These are phyloP conservation scores for Sebastes vulpes DNA, from an alignment of 2,797 vertebrate species.

Conservation along the genomic window DNA sequence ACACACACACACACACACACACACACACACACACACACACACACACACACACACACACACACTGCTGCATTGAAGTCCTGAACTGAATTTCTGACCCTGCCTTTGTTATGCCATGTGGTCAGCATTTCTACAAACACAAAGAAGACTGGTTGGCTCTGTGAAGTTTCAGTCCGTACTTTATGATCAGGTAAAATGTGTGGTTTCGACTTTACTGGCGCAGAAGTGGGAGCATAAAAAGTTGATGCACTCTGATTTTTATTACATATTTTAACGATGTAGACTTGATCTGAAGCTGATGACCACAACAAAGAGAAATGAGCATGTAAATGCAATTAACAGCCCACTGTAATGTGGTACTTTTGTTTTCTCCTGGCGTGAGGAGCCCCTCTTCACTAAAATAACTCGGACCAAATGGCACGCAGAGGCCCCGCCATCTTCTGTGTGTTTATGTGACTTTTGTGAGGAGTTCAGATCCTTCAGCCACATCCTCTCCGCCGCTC, in stretches of 20 bases:
- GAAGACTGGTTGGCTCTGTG: conserved; percentile 59
- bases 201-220: conserved; percentile 67
- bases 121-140: conserved; percentile 63
- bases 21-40: not conserved
- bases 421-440: conserved; percentile 31
- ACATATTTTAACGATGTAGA: conserved; percentile 70
- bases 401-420: conserved; percentile 71
- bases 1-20: not conserved
- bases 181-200: conserved; percentile 76
- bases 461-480: conserved; percentile 53
- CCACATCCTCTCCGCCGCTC: conserved; percentile 67
- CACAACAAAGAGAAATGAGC: conserved; percentile 78
- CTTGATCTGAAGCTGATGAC: conserved; percentile 66
- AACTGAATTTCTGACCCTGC: conserved; percentile 61
- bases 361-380: conserved; percentile 56
- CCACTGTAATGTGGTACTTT: conserved; percentile 69
- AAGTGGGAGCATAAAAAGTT: conserved; percentile 55
- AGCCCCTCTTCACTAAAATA: conserved; percentile 54
- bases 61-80: conserved; percentile 38
- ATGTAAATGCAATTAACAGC: conserved; percentile 74
- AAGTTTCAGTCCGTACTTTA: conserved; percentile 55
- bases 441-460: conserved; percentile 38
- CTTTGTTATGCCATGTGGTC: conserved; percentile 63
- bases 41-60: not conserved
- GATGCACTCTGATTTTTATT: conserved; percentile 72